These are phyloP conservation scores for Polymixis flavicincta DNA, from an alignment of 2,888 invertebrate species.

Conservation along the genomic window DNA sequence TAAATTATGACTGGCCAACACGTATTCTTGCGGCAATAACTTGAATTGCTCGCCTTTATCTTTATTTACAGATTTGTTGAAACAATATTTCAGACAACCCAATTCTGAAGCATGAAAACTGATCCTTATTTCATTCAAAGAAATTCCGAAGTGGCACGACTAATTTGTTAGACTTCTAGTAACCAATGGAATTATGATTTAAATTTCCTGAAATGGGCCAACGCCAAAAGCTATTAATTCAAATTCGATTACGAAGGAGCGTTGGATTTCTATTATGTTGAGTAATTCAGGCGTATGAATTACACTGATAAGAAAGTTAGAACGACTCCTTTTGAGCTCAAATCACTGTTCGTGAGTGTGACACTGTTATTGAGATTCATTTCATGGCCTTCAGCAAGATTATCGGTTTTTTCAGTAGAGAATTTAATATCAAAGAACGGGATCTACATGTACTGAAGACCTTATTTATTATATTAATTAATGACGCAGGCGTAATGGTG, in stretches of 20 bases:
- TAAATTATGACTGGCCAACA: constrained; percentile 62
- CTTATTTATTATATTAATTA: constrained; percentile 2
- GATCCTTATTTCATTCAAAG: constrained; percentile 29
- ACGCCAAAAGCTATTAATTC: constrained; percentile 42
- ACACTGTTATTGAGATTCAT: constrained; percentile 42
- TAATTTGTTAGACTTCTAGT: constrained; percentile 42
- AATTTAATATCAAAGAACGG: not conserved
- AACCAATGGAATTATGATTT: constrained; percentile 37
- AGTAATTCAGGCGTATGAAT: constrained; percentile 51
- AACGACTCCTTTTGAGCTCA: constrained; percentile 36
- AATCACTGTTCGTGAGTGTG: constrained; percentile 36
- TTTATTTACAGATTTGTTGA: constrained; percentile 54
- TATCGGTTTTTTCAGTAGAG: not conserved
- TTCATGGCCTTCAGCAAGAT: constrained; percentile 6
- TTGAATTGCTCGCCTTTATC: constrained; percentile 50
- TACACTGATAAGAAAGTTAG: constrained; percentile 54
- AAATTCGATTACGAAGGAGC: constrained; percentile 49
- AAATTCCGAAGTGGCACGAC: constrained; percentile 25
- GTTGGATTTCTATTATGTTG: constrained; percentile 56
- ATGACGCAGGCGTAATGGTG: constrained; percentile 5
- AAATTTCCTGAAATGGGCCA: constrained; percentile 33
- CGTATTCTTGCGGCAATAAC: constrained; percentile 53
- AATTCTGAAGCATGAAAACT: constrained; percentile 33
- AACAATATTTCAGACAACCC: constrained; percentile 43
- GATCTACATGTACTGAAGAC: not conserved